Base-by-base conservation (phyloP, 2,797 vertebrate genomes). In the Channa striata region DNA sequence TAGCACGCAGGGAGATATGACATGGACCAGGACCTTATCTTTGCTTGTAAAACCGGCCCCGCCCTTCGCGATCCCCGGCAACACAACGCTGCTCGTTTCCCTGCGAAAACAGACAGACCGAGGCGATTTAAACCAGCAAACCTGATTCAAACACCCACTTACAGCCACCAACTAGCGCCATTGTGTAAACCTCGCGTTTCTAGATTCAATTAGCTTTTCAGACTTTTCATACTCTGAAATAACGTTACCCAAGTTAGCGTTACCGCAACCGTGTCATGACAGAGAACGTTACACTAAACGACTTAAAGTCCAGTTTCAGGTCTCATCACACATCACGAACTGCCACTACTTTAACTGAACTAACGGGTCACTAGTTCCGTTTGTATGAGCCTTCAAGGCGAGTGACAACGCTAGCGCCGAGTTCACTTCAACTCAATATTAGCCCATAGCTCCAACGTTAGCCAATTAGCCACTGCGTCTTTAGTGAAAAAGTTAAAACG, bases 21-120 rank as follows among this genome's bases (percentile, higher is more conserved):
- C 61, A 73, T 3, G 19, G 13, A 71, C 52, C 58, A 11, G 40
- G 39, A 47, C 59, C 64, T 84, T 90, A 90, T 91, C 82, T 85
- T 34, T 33, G 61, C 77, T 81, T 60, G 71, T n/a, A 77, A 85
- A 87, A 81, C 47, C 85, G 64, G 90, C 92, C 91, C 84, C 92
- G 82, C 92, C 92, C 90, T 91, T 87, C 23, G 77, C 74, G 47
- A 70, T 74, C 25, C 48, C 25, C 23, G 23, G 63, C 66, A 72
- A 57, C 16, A 49, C 25, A 48, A 68, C 56, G 25, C 53, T 19
- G n/a, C 21, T 47, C 44, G n/a, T 64, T 20, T 46, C 34, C 21
- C 6, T 36, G 33, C 5, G 33, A 68, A 71, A 80, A 39, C 37
- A 46, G 0, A 69, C 23, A 60, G 39, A 58, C 48, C 13, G 20